Evolutionary conservation across 2,797 vertebrate genomes (phyloP), one percentile per base, ranked within the genome.

Genomic region (Sorex maritimensis): DNA sequence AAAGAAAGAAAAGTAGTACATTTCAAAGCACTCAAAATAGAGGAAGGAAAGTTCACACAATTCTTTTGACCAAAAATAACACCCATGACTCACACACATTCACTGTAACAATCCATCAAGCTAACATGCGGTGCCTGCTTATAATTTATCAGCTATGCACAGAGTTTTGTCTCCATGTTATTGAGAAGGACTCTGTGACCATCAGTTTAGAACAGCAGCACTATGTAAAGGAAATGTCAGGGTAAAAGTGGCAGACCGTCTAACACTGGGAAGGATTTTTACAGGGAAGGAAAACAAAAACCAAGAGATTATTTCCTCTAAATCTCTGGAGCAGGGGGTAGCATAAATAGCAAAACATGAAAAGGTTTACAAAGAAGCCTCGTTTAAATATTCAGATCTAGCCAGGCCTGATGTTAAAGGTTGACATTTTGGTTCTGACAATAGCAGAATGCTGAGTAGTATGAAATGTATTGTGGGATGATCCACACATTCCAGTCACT

Each of bases 1-100:
- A 38, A 46, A 82, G 58, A 58, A 24, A 69, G 61, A 52, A 49
- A 74, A 68, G 46, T 26, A 52, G 81, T 82, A 75, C 77, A 92
- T 95, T 94, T 94, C 91, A 86, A 91, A 94, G 94, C n/a, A 30
- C 94, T 94, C 61, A 52, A 90, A 96, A 94, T 83, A 95, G 92
- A 96, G 92, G 94, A 44, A 97, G 91, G 79, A 94, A 95, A 97
- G 95, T 96, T 97, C 96, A 94, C 94, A 93, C 91, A 72, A 90
- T 90, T 95, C 94, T 96, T 95, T 77, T 80, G 86, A 94, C 96
- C 97, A 95, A 97, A 97, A 97, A 96, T 97, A 97, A 95, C 93
- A 90, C 44, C 75, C 77, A 52, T 95, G 96, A 97, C 92, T 97
- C 97, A 96, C 77, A 91, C 61, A 30, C 41, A 28, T 84, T 92